Base-by-base conservation (phyloP, 1,140 invertebrate species). In the Megalonaias nervosa region DNA sequence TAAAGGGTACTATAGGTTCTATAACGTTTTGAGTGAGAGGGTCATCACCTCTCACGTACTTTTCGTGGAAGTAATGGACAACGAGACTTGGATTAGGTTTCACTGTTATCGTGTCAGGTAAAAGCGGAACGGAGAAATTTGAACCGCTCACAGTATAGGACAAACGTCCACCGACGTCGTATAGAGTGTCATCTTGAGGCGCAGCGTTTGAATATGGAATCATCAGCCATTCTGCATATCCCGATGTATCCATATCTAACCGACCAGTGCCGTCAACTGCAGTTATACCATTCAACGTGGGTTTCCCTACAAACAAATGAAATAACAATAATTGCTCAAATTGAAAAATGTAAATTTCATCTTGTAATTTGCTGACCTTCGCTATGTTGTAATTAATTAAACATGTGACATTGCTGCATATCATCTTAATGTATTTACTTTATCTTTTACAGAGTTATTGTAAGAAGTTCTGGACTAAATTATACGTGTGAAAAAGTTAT, bases 21-120 rank as follows among this genome's bases (percentile, higher is more conserved):
- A 64, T 26, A 55, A 38, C 68, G 16, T 26, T 60, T 38, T 38
- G 38, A 61, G 82, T 81, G n/a, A 83, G 61, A 5, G 82, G 80
- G 72, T 83, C 80, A 65, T 83, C 80, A 38, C 79, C 76, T 55
- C 67, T 38, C 55, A 83, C 79, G 67, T 81, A 81, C 66, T 81
- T 78, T 21, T 81, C 82, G 48, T 80, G 71, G 76, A 83, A 83
- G 61, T 83, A 83, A 56, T 79, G 68, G 23, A 83, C 61, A 17
- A 76, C 26, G 11, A 83, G 80, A 58, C 74, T 73, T 67, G 82
- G 80, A 67, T 83, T 75, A 11, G 82, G 82, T 67, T 75, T 79
- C 6, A 83, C 82, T 13, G 75, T 81, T 59, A 83, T 79, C 19
- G 80, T 79, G 66, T 83, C 82, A 5, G 82, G 80, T 21, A 81